A percentile compares a stretch with the other conserved stretches of the same genome.
Conservation (phyloP, 2,888 invertebrate genomes). For the Ypsolopha scabrella region DNA sequence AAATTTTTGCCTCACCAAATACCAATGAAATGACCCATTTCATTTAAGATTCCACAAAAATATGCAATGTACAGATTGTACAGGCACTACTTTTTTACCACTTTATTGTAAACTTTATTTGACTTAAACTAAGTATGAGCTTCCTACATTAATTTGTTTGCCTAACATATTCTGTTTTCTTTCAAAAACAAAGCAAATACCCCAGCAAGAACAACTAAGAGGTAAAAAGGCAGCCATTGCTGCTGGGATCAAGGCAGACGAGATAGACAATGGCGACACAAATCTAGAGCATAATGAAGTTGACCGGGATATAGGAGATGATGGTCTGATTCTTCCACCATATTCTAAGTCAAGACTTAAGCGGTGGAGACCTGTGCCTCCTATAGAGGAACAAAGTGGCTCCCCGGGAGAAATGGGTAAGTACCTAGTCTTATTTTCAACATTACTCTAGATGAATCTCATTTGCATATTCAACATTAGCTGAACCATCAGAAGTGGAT, state of each 20-base stretch:
- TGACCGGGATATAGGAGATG: constrained; percentile 40
- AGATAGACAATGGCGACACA: constrained; percentile 40
- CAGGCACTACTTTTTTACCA: too few species aligned
- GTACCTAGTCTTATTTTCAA: constrained; percentile 10
- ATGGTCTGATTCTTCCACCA: constrained; percentile 36
- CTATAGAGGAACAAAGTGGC: constrained; percentile 75
- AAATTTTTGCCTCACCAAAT: too few species aligned
- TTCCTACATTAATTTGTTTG: too few species aligned
- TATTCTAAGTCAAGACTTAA: constrained; percentile 62
- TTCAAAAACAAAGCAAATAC: constrained; percentile 9
- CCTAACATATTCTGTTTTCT: too few species aligned
- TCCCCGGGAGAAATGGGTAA: constrained; percentile 92
- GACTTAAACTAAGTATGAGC: too few species aligned
- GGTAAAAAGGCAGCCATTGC: constrained; percentile 62
- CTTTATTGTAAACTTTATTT: too few species aligned
- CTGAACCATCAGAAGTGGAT: too few species aligned
- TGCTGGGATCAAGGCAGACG: constrained; percentile 38
- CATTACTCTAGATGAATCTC: background rate
- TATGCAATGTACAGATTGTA: too few species aligned
- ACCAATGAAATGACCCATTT: too few species aligned
- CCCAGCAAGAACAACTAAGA: constrained; percentile 31
- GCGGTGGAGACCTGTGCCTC: constrained; percentile 80
- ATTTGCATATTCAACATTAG: too few species aligned
- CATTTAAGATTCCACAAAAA: too few species aligned
- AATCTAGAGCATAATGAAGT: constrained; percentile 47